These are phyloP conservation scores for Channa argus DNA, from an alignment of 2,113 vertebrate species.

Conservation along the genomic window DNA sequence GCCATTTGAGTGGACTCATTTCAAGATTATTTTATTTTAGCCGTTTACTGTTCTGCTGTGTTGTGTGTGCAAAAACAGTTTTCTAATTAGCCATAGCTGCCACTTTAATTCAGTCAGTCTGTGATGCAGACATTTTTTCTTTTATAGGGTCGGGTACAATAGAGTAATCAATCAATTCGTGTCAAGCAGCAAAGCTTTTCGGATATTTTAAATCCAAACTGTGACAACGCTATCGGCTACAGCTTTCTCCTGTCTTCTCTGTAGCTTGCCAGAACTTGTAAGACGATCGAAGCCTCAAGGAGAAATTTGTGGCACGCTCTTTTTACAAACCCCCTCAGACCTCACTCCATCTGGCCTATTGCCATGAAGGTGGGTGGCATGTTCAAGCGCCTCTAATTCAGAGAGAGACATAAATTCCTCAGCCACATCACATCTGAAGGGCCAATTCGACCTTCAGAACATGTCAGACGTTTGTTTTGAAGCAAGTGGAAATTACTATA, in stretches of 20 bases:
- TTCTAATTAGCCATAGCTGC: constrained; percentile 2
- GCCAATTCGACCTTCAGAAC: constrained; percentile 68
- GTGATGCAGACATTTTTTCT: constrained; percentile 5
- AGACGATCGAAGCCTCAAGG: constrained; percentile 66
- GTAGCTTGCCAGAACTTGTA: constrained; percentile 47
- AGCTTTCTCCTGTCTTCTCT: constrained; percentile 27
- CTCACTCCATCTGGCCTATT: constrained; percentile 60
- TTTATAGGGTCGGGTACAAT: constrained; percentile 16
- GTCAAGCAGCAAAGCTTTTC: constrained; percentile 23
- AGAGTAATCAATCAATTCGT: constrained; percentile 24
- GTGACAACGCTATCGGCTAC: constrained; percentile 25
- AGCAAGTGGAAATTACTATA: constrained; percentile 53
- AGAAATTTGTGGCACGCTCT: constrained; percentile 57
- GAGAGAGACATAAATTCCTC: constrained; percentile 66
- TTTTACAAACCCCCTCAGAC: constrained; percentile 52
- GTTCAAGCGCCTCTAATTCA: constrained; percentile 73
- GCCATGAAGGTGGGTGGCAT: constrained; percentile 62
- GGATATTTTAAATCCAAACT: constrained; percentile 49
- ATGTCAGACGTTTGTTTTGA: constrained; percentile 52
- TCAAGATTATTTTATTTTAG: neutral
- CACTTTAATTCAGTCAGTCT: constrained; percentile 12
- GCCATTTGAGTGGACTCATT: neutral
- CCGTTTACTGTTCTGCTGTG: neutral
- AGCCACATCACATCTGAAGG: constrained; percentile 52
- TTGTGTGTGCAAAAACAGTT: neutral